phyloP scores from a whole-genome alignment of 2,888 invertebrate species.

The Thyatira batis region DNA sequence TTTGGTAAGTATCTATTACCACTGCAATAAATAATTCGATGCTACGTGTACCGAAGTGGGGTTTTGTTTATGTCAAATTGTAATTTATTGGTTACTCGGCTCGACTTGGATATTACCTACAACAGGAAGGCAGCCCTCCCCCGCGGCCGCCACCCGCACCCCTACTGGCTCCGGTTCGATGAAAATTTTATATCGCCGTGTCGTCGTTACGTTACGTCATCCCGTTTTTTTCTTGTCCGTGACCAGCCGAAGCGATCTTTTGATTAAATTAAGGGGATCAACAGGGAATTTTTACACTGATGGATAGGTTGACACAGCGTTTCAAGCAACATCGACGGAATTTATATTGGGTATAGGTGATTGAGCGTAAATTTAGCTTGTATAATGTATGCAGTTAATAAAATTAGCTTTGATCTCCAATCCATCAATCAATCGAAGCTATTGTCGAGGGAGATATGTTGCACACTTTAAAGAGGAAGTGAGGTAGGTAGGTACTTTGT shows the following conservation, averaged over 20 bases:
- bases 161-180: conserved; percentile 50
- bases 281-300: conserved; percentile 79
- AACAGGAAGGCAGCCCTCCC: conserved; percentile 51
- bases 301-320: conserved; percentile 80
- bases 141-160: conserved; percentile 24
- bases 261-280: conserved; percentile 82
- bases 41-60: conserved; percentile 66
- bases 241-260: conserved; percentile 78
- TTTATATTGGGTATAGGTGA: conserved; percentile 79
- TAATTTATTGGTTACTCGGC: conserved; percentile 78
- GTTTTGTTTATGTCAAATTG: conserved; percentile 80
- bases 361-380: conserved; percentile 66
- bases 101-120: conserved; percentile 79
- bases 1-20: too few relatives aligned
- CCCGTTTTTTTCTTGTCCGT: conserved; percentile 73
- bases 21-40: conserved; percentile 75
- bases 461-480: not conserved
- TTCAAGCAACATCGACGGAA: conserved; percentile 71
- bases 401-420: conserved; percentile 54
- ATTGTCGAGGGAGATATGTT: not conserved
- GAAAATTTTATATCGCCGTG: conserved; percentile 78
- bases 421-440: conserved; percentile 44
- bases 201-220: conserved; percentile 74
- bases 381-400: conserved; percentile 73
- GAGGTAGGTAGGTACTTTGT: too few relatives aligned